These are phyloP conservation scores for Cyanoderma ruficeps DNA, from an alignment of 2,113 vertebrate genomes.

Conservation along the genomic window DNA sequence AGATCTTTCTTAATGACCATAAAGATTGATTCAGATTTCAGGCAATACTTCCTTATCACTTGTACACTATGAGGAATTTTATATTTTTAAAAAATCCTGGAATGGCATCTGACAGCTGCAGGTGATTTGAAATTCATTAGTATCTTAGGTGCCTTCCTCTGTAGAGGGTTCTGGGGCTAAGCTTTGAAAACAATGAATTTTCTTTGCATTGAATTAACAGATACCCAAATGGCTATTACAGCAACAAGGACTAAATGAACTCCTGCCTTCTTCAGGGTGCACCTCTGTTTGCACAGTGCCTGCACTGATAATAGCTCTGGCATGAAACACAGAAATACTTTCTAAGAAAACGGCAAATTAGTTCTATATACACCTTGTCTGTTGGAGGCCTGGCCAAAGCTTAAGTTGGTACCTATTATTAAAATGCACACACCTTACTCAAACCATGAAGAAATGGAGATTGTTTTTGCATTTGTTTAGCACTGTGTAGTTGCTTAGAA, in stretches of 20 bases:
- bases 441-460: neutral
- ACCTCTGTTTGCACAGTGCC: neutral
- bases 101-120: neutral
- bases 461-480: neutral
- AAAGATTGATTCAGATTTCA: neutral
- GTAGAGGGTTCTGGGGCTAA: neutral
- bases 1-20: neutral
- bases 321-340: neutral
- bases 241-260: neutral
- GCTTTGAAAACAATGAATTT: neutral
- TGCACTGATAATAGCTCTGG: neutral
- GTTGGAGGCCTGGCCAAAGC: neutral
- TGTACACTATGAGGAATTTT: neutral
- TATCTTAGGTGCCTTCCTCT: neutral
- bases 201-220: neutral
- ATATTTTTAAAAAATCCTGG: neutral
- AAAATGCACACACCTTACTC: neutral
- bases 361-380: neutral
- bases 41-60: neutral
- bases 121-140: neutral
- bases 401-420: neutral
- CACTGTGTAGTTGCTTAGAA: neutral
- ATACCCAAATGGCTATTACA: neutral
- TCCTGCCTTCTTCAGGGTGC: neutral
- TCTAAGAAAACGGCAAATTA: neutral